A percentile compares a stretch with the other conserved stretches of the same genome.
Evolutionary conservation across 2,797 vertebrate genomes (phyloP).

Genomic region (Phalanger gymnotis): DNA sequence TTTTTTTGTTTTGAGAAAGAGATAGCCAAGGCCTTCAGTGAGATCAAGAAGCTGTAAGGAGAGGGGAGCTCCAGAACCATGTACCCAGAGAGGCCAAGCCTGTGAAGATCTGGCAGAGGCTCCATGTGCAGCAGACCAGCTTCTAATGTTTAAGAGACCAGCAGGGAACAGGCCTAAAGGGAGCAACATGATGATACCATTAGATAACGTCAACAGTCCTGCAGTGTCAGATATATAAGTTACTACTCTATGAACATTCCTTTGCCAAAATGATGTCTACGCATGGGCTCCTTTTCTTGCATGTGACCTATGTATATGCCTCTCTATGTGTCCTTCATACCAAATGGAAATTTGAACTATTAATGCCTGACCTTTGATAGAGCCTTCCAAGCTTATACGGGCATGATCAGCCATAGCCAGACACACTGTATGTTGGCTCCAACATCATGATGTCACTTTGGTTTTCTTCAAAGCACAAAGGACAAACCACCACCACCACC

Average conservation of each 20-base stretch:
- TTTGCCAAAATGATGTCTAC: background rate
- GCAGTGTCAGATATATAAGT: background rate
- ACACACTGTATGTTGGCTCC: too few relatives aligned
- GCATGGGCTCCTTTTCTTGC: background rate
- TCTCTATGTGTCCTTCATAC: background rate
- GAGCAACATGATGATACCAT: background rate
- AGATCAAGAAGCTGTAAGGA: background rate
- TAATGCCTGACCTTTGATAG: background rate
- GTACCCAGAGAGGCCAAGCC: background rate
- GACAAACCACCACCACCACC: too few relatives aligned
- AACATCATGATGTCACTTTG: background rate
- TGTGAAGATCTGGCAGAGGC: background rate
- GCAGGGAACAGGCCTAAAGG: background rate
- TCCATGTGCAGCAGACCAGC: background rate
- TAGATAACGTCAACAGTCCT: background rate
- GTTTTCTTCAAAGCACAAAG: background rate
- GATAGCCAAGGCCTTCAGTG: background rate
- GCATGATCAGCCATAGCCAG: background rate
- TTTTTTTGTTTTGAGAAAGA: background rate
- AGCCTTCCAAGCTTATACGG: background rate
- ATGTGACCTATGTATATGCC: background rate
- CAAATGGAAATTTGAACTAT: background rate
- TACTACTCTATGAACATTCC: background rate
- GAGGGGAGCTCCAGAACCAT: background rate
- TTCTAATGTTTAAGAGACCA: background rate